phyloP scores from a whole-genome alignment of 2,888 invertebrate species.

The Drosophila pseudotakahashii region DNA sequence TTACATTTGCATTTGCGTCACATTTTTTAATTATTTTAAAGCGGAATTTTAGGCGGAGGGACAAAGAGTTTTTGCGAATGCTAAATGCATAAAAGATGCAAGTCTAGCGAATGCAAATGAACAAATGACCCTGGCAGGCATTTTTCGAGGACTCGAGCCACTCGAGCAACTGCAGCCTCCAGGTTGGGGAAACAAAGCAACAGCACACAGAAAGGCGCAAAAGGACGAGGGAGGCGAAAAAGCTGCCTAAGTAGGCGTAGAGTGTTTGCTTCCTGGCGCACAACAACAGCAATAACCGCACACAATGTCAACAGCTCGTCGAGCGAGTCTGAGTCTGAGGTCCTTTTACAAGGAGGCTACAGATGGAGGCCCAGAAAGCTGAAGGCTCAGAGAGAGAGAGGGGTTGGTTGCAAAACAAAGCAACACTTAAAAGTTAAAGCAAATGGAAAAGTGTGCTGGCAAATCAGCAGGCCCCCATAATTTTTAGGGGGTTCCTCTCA shows the following conservation, averaged over 20 bases:
- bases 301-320: conserved; percentile 66
- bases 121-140: conserved; percentile 72
- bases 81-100: conserved; percentile 46
- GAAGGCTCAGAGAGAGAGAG: neutral
- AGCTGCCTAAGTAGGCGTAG: conserved; percentile 54
- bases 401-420: conserved; percentile 61
- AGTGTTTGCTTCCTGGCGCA: conserved; percentile 76
- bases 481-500: conserved; percentile 9
- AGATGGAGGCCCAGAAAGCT: conserved; percentile 33
- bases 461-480: conserved; percentile 26
- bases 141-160: conserved; percentile 63
- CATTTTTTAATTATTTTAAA: conserved; percentile 63
- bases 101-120: conserved; percentile 71
- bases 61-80: conserved; percentile 19
- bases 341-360: conserved; percentile 54
- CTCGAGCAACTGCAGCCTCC: conserved; percentile 55
- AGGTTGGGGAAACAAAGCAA: conserved; percentile 5
- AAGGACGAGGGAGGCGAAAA: conserved; percentile 15
- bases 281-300: conserved; percentile 50
- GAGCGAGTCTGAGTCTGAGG: conserved; percentile 40
- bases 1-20: conserved; percentile 52
- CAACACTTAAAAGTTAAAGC: conserved; percentile 72
- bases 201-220: too few species aligned
- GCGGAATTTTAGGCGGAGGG: conserved; percentile 44
- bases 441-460: conserved; percentile 53